Base-by-base conservation (phyloP, 2,888 invertebrate species). In the Ellobium chinense region DNA sequence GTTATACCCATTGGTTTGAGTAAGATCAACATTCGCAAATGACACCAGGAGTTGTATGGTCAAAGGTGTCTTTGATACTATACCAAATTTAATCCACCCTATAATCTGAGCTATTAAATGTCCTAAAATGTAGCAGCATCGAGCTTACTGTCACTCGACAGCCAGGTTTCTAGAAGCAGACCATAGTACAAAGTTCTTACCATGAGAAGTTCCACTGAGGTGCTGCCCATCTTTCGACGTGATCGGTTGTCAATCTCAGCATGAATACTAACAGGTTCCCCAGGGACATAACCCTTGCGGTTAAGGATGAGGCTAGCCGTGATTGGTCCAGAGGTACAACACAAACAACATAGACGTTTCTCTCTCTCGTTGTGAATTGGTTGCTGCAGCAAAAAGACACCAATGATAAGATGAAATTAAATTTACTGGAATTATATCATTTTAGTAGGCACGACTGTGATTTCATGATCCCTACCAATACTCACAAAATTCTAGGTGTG, bases 231-330 rank as follows among this genome's bases (percentile, higher is more conserved):
- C 76, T 97, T 96, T 81, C 97, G 96, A 90, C 96, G 95, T 91
- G 97, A 97, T 91, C 96, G 95, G 94, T 98, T 98, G 92, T 95
- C 95, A 77, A 98, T 95, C 83, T 95, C 95, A 27, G 97, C 98
- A 79, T 96, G 96, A 87, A 98, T 95, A 89, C 96, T 95, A 92
- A 98, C 96, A 92, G 96, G 97, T 94, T 98, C 98, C 12, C 98
- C 98, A 7, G 98, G 97, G 84, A 98, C 97, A 93, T 97, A 98
- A 39, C 98, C 98, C 83, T 97, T 97, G 91, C 97, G 95, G 93
- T 97, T 97, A 84, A 98, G 94, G 84, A 96, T 95, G 82, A 98
- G 97, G 90, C 96, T 95, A 91, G 97, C 97, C 76, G 96, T 94
- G 70, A 98, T 96, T 27, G 96, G 95, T 73, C 98, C 98, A 68